phyloP scores from a whole-genome alignment of 2,113 vertebrate species.

The Sinocyclocheilus maitianheensis region DNA sequence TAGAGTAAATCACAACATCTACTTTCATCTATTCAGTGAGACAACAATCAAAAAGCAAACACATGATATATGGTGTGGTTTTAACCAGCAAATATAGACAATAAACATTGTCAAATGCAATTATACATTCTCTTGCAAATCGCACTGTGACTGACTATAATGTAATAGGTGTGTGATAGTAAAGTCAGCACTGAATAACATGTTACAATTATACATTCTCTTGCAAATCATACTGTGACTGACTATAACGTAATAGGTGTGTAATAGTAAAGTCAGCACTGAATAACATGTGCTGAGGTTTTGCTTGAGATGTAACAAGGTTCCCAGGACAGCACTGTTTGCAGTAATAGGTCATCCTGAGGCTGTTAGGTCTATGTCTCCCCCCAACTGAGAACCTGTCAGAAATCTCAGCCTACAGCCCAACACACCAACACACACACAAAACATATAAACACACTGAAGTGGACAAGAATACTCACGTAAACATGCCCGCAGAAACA shows the following conservation, averaged over 20 bases:
- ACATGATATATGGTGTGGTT: background rate
- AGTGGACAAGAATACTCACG: background rate
- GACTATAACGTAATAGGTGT: background rate
- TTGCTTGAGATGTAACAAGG: constrained; percentile 31
- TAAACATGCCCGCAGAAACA: background rate
- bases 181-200: background rate
- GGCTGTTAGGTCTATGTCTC: constrained; percentile 32
- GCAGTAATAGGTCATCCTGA: constrained; percentile 49
- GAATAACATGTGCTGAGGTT: constrained; percentile 10
- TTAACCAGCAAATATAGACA: background rate
- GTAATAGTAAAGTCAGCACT: background rate
- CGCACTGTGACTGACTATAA: background rate
- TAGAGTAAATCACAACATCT: too few relatives aligned
- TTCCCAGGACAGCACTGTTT: constrained; percentile 29
- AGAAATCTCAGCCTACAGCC: constrained; percentile 25
- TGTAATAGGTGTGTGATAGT: background rate
- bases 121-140: background rate
- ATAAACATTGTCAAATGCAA: background rate
- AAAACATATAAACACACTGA: background rate
- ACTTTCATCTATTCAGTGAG: background rate
- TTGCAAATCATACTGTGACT: background rate
- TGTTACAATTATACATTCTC: background rate
- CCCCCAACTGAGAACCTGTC: constrained; percentile 41
- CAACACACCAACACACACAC: constrained; percentile 8
- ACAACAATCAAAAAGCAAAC: background rate